Evolutionary conservation across 1,140 invertebrate genomes (phyloP), one percentile per base, ranked within the genome.

Genomic region (Solenopsis invicta): DNA sequence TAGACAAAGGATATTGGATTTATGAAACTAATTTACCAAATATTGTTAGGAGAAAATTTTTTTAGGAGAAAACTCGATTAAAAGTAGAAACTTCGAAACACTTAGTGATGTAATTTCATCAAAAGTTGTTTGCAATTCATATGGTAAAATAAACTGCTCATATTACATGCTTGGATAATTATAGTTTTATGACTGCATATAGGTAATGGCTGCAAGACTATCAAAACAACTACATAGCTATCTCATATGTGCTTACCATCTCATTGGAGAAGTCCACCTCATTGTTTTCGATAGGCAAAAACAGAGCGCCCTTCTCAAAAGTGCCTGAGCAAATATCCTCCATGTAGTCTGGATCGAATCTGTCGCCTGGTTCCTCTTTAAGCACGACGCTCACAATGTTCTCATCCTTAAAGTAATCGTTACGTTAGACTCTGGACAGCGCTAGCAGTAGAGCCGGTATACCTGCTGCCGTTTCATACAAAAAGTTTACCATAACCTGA

Each of bases 311-410:
- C 90, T 95, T 95, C 74, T 94, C 95, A 75, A 94, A 95, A 45
- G 93, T 93, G 62, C 93, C 94, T 34, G 94, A 93, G 86, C 94
- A 95, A 84, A 95, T 95, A 88, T 95, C 94, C 86, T 95, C 95
- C 92, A 95, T 95, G 90, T 95, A 95, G 82, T 92, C 90, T 16
- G 93, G 86, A 89, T 94, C 90, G 71, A 94, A 93, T 92, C 91
- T 93, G 86, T 93, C 93, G 59, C 91, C 92, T 56, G 93, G 92
- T 92, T 94, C 93, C 90, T 94, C 94, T 66, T 94, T 94, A 74
- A 95, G 92, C 84, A 94, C 93, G 87, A 94, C 92, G 81, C 92
- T 94, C 84, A 94, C 92, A 91, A 94, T 94, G 87, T 93, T 94
- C 92, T 94, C 94, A 92, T 95, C 94, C 94, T 95, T 91, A 91